Evolutionary conservation across 2,888 invertebrate genomes (phyloP), one percentile per base, ranked within the genome.

Genomic region (Autographa pulchrina): DNA sequence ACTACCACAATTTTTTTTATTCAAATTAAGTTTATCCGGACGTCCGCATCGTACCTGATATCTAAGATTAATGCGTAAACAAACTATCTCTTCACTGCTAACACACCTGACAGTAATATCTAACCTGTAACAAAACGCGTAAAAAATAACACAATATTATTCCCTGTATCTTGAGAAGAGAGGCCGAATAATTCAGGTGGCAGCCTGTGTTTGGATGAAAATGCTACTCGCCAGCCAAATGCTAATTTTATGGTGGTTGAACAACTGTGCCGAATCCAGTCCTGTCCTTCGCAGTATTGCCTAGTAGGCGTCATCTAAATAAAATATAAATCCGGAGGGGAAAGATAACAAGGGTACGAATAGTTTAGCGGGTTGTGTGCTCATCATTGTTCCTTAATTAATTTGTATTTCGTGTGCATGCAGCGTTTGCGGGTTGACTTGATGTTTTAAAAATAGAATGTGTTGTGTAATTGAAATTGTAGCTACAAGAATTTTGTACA

Each of bases 201-300:
- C 85, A 89, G 91, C 86, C 92, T 91, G 92, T 91, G 89, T 93
- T 93, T 88, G 89, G 90, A 92, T 93, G 93, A 93, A 93, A 94
- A 94, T 89, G 92, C 92, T 93, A 94, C 92, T 92, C 91, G 92
- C 91, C 92, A 92, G 92, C 91, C 92, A 92, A 96, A 96, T 96
- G 96, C 95, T 95, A 96, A 96, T 96, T 96, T 96, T 96, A 96
- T 96, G 96, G 95, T 94, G 94, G 96, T 93, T 94, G 95, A 94
- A 92, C 94, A 95, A 96, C 92, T 95, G 93, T 94, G 93, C 93
- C 93, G 92, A 92, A 92, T 90, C 90, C 88, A 90, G 89, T 91
- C 92, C 91, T 93, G 93, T 94, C 94, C 93, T 92, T 91, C 90
- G 90, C 93, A 92, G 92, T 92, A 91, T 90, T 91, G 93, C 92